Conservation (phyloP, 1,140 invertebrate species). For the Drosophila eugracilis region DNA sequence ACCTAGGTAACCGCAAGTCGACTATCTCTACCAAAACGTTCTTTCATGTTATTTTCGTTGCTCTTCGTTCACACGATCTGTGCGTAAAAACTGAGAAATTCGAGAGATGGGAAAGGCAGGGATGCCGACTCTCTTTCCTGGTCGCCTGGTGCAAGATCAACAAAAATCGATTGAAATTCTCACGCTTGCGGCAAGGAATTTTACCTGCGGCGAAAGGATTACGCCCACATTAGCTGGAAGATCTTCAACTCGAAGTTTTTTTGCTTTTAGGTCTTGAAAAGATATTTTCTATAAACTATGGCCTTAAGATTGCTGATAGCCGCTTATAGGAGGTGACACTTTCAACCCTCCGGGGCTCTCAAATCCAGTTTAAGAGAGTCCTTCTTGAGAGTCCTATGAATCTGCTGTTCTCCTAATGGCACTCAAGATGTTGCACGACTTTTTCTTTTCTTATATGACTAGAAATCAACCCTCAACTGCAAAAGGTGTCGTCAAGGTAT, state of each 20-base stretch:
- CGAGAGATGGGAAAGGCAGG: constrained; percentile 18
- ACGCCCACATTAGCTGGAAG: constrained; percentile 44
- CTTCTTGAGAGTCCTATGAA: neutral
- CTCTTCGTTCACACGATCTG: constrained; percentile 58
- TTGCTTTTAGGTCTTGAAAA: neutral
- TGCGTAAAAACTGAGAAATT: constrained; percentile 23
- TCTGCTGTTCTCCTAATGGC: constrained; percentile 26
- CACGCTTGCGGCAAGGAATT: constrained; percentile 48
- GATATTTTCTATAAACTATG: neutral
- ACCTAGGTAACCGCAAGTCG: neutral
- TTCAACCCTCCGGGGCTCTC: constrained; percentile 50
- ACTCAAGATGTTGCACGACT: constrained; percentile 18
- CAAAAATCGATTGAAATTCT: constrained; percentile 54
- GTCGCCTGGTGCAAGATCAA: constrained; percentile 57
- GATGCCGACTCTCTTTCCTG: constrained; percentile 44
- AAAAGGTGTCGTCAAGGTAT: neutral
- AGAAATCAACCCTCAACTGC: constrained; percentile 24
- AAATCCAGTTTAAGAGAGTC: constrained; percentile 4
- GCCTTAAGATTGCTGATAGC: constrained; percentile 41
- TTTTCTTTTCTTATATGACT: constrained; percentile 3
- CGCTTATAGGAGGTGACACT: constrained; percentile 39
- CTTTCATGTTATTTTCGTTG: constrained; percentile 21
- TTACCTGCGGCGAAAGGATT: constrained; percentile 56
- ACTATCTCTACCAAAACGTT: too few species aligned
- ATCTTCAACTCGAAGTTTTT: constrained; percentile 2